phyloP scores from a whole-genome alignment of 2,797 vertebrate species.

The Peromyscus melanophrys region DNA sequence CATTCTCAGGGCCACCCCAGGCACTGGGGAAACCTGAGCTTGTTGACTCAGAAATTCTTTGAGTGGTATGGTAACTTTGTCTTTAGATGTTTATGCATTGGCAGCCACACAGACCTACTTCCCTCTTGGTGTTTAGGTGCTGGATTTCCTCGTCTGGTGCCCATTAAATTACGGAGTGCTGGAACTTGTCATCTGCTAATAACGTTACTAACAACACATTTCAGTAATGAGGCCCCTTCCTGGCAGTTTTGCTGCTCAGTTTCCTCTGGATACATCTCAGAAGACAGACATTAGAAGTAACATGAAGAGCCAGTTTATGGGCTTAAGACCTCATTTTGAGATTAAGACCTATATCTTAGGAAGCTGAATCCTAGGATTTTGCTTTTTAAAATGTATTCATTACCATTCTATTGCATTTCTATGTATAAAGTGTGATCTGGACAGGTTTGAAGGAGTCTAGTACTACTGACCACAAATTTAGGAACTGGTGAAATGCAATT shows the following conservation, averaged over 20 bases:
- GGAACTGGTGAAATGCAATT: background rate
- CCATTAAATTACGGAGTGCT: constrained; percentile 31
- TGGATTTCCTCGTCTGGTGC: constrained; percentile 52
- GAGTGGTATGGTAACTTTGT: constrained; percentile 9
- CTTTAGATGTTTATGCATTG: constrained; percentile 64
- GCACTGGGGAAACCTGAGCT: constrained; percentile 64
- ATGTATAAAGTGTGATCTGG: background rate
- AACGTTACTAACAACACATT: constrained; percentile 20
- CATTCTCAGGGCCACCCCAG: constrained; percentile 54
- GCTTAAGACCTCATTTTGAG: constrained; percentile 16
- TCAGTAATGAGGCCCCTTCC: background rate
- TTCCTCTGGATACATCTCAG: constrained; percentile 16
- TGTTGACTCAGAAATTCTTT: constrained; percentile 65
- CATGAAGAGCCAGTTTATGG: background rate
- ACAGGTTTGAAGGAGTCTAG: constrained; percentile 29
- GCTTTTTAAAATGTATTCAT: background rate
- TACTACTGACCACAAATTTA: constrained; percentile 50
- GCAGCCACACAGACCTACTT: constrained; percentile 41
- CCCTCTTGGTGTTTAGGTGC: constrained; percentile 29
- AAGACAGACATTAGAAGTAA: constrained; percentile 20
- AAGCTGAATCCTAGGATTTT: constrained; percentile 3
- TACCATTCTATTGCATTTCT: background rate
- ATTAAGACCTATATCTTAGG: background rate
- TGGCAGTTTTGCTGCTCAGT: background rate
- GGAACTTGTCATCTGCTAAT: constrained; percentile 26